Evolutionary conservation across 2,888 invertebrate genomes (phyloP).

Genomic region (Opisthograptis luteolata): DNA sequence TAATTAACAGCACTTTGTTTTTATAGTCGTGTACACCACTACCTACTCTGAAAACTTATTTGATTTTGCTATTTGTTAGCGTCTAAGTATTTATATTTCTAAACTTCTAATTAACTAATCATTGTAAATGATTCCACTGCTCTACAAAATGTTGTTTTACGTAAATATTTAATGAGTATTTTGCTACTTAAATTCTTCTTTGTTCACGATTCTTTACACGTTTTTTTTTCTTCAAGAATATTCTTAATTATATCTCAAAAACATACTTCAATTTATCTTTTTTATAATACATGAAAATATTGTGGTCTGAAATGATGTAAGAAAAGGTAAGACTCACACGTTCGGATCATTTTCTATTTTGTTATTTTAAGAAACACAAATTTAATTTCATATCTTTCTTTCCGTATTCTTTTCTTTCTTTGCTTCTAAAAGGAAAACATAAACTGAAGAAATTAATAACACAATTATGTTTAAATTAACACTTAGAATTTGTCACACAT

Average conservation of each 20-base stretch:
- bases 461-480: too few species aligned
- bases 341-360: conserved; percentile 15
- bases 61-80: conserved; percentile 20
- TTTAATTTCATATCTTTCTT: conserved; percentile 6
- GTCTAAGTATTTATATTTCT: conserved; percentile 10
- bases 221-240: conserved; percentile 10
- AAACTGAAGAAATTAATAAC: not conserved
- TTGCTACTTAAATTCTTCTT: conserved; percentile 4
- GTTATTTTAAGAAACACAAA: conserved; percentile 17
- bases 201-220: conserved; percentile 6
- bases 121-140: conserved; percentile 7
- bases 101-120: conserved; percentile 15
- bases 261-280: not conserved
- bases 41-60: conserved; percentile 23
- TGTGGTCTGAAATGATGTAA: conserved; percentile 7
- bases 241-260: conserved; percentile 4
- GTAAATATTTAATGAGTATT: conserved; percentile 9
- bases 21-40: conserved; percentile 24
- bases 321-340: conserved; percentile 13
- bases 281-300: conserved; percentile 1
- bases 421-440: not conserved
- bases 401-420: not conserved
- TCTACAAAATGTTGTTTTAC: not conserved
- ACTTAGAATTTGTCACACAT: not conserved
- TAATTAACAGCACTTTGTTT: conserved; percentile 32